Evolutionary conservation across 2,113 vertebrate genomes (phyloP).

Genomic region (Chlamydotis undulata): DNA sequence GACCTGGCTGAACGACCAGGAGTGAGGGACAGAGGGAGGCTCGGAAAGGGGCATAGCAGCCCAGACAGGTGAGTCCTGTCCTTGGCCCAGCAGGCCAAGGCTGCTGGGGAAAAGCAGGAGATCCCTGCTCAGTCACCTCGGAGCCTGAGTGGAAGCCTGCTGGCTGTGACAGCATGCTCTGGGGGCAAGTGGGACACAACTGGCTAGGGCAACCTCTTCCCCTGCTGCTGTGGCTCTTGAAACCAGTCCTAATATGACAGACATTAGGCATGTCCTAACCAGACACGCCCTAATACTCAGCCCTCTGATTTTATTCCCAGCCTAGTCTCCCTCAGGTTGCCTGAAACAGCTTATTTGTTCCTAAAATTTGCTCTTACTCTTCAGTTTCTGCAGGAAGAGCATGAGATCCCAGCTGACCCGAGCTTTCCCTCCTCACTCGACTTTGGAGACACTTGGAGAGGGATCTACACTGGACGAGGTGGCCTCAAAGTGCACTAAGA

Average conservation of each 20-base stretch:
- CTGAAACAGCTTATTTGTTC: not conserved
- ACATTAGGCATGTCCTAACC: not conserved
- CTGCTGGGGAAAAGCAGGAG: not conserved
- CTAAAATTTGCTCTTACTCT: not conserved
- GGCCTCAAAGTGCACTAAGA: not conserved
- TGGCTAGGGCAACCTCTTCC: not conserved
- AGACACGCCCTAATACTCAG: not conserved
- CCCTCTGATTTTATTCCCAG: not conserved
- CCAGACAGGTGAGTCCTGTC: not conserved
- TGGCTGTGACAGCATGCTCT: accelerated
- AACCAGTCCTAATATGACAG: not conserved
- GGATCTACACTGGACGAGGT: not conserved
- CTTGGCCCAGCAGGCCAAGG: not conserved
- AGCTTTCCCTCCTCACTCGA: not conserved
- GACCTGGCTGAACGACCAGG: not conserved
- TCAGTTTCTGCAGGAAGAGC: not conserved
- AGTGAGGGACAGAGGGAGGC: not conserved
- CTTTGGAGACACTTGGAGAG: not conserved
- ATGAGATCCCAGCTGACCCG: not conserved
- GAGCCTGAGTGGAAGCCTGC: not conserved
- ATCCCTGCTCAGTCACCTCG: not conserved
- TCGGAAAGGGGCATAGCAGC: not conserved
- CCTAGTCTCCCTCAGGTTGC: not conserved
- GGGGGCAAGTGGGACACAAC: not conserved
- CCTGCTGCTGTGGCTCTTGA: not conserved